Evolutionary conservation across 1,140 invertebrate genomes (phyloP), one percentile per base, ranked within the genome.

Genomic region (Drosophila nigromelanica): DNA sequence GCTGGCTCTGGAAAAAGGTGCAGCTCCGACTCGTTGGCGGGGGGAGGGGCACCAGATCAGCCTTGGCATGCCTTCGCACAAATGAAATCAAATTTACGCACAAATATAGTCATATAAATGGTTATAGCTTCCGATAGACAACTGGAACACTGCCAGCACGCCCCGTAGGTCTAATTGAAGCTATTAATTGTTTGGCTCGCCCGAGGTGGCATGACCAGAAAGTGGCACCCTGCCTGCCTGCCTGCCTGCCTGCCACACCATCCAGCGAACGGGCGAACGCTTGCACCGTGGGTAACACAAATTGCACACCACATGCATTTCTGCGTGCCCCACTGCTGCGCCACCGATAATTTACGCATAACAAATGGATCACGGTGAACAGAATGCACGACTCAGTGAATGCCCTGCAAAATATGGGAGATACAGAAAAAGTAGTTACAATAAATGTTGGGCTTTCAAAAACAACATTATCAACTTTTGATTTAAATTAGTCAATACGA

Each of bases 51-150:
- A 33, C 15, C 18, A 14, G 12, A 15, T 3, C 55, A 45, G 77
- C 58, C 59, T 60, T 45, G 48, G 63, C 40, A 43, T 67, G 81
- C 83, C 82, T 87, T 87, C 78, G 82, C 83, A 82, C 51, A 77
- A 73, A 89, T 83, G 54, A 72, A 72, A 83, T 83, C 64, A 51
- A 83, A 89, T 89, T 89, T 89, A 80, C 83, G 73, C 73, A 83
- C 83, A 89, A 77, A 87, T 87, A 89, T 83, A 89, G 83, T 78
- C 85, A 80, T 89, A 80, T 80, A 81, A 89, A 89, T 83, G 79
- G 79, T 75, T 89, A 89, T 89, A 89, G 83, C 83, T 89, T 89
- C 83, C 83, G 83, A 73, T 56, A 67, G 55, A 89, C 83, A 86
- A 86, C 76, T 87, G 83, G 64, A 85, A 76, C 61, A 67, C 45